Evolutionary conservation across 2,797 vertebrate genomes (phyloP).

Genomic region (Serranus cabrilla): DNA sequence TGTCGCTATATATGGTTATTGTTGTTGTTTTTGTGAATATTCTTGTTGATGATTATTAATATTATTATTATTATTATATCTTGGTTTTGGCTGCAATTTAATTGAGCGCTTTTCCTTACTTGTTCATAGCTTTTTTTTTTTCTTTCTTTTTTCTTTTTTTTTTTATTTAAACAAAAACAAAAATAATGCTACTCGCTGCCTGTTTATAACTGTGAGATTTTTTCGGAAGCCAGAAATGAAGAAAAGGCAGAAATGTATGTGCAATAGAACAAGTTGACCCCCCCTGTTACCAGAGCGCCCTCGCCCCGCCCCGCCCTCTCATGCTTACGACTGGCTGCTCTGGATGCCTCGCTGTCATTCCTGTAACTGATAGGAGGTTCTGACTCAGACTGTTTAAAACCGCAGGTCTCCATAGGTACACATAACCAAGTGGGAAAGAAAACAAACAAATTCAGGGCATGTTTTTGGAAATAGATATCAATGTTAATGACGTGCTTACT

Average conservation of each 20-base stretch:
- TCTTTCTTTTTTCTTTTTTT: neutral
- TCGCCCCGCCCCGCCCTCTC: neutral
- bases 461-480: neutral
- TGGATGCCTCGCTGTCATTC: constrained; percentile 51
- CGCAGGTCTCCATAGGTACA: constrained; percentile 49
- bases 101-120: constrained; percentile 67
- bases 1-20: constrained; percentile 73
- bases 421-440: constrained; percentile 17
- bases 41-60: constrained; percentile 67
- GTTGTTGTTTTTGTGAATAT: constrained; percentile 79
- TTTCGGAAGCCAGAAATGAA: constrained; percentile 71
- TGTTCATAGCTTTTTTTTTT: constrained; percentile 33
- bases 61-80: constrained; percentile 66
- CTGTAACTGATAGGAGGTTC: constrained; percentile 50
- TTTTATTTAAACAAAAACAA: constrained; percentile 69
- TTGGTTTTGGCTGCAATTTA: constrained; percentile 74
- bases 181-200: constrained; percentile 76
- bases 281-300: constrained; percentile 37
- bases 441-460: constrained; percentile 14
- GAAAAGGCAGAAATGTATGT: constrained; percentile 78
- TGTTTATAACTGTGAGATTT: constrained; percentile 79
- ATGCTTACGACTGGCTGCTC: constrained; percentile 37
- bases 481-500: neutral
- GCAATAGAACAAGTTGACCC: constrained; percentile 83
- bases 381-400: constrained; percentile 55